A percentile compares a stretch with the other conserved stretches of the same genome.
These are phyloP conservation scores for Luperina nickerlii DNA, from an alignment of 2,888 invertebrate genomes.

Conservation along the genomic window DNA sequence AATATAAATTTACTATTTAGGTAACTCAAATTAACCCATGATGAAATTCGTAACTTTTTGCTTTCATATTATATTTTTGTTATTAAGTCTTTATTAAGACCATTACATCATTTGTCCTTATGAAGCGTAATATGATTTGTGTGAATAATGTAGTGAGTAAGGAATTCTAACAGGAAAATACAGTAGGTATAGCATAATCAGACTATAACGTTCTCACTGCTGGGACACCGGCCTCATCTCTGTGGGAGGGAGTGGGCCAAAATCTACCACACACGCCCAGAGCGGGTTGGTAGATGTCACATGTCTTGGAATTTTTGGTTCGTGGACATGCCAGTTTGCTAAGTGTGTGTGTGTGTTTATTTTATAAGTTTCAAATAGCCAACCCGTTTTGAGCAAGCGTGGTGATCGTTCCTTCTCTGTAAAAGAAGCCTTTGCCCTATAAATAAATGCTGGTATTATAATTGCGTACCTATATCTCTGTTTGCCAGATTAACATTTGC, in stretches of 20 bases:
- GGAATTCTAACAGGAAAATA: background rate
- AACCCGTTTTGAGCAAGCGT: background rate
- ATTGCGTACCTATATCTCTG: no score
- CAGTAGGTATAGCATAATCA: background rate
- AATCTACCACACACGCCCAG: no score
- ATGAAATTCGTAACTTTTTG: slow-evolving; percentile 46
- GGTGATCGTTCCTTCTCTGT: background rate
- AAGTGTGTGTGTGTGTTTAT: no score
- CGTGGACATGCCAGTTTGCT: background rate
- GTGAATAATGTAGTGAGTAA: background rate
- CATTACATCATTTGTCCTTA: slow-evolving; percentile 9
- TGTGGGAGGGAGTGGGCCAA: background rate
- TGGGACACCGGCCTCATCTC: background rate
- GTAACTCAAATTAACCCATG: slow-evolving; percentile 5
- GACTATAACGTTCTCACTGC: background rate
- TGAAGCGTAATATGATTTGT: slow-evolving; percentile 4
- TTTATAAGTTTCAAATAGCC: background rate
- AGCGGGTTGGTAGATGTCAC: background rate
- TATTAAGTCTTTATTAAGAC: slow-evolving; percentile 31
- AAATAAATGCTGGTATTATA: background rate
- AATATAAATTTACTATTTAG: slow-evolving; percentile 39
- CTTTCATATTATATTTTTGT: slow-evolving; percentile 46
- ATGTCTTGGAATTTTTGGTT: background rate
- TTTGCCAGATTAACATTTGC: background rate
- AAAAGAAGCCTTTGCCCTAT: background rate